phyloP scores from a whole-genome alignment of 1,140 invertebrate species.

The Papilio dardanus region DNA sequence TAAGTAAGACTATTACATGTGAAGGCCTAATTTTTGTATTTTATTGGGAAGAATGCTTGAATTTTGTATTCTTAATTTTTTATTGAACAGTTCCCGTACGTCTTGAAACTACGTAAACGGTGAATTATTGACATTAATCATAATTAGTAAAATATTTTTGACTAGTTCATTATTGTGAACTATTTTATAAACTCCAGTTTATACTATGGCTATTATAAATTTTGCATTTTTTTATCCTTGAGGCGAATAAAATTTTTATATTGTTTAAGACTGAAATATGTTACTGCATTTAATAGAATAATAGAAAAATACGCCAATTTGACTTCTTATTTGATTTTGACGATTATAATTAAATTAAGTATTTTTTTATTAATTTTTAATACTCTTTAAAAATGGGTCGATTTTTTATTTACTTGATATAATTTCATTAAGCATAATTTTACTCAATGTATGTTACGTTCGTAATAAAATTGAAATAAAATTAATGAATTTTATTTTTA shows the following conservation, averaged over 20 bases:
- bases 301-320: not conserved
- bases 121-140: not conserved
- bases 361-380: not conserved
- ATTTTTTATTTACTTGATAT: not conserved
- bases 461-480: constrained; percentile 3
- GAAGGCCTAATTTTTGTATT: not conserved
- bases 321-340: not conserved
- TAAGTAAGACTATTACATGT: not conserved
- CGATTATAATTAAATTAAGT: constrained; percentile 2
- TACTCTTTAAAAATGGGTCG: not conserved
- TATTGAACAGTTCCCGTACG: not conserved
- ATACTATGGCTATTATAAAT: not conserved
- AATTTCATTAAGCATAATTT: constrained; percentile 16
- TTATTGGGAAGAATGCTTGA: not conserved
- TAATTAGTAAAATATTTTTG: constrained; percentile 29
- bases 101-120: not conserved
- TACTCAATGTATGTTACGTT: constrained; percentile 11
- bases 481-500: not conserved
- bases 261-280: constrained; percentile 13
- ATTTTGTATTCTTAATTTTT: constrained; percentile 23
- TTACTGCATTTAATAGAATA: constrained; percentile 18
- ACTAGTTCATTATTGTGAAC: constrained; percentile 27
- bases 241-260: constrained; percentile 23
- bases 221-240: constrained; percentile 15
- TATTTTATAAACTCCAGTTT: constrained; percentile 19